phyloP scores from a whole-genome alignment of 2,888 invertebrate genomes.

The Hirudinaria manillensis region DNA sequence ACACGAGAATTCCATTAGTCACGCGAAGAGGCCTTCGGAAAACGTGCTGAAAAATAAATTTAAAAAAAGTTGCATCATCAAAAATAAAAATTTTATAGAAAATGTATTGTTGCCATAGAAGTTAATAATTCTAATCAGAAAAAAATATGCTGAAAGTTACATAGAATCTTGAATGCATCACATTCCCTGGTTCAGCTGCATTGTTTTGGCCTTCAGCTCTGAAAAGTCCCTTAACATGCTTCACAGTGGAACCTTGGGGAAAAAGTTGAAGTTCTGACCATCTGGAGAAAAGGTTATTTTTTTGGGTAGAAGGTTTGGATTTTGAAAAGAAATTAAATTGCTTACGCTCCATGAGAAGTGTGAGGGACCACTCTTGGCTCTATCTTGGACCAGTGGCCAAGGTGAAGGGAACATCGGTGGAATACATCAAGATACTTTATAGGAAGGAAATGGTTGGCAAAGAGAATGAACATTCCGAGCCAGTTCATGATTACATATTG shows the following conservation, averaged over 20 bases:
- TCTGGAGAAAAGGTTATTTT: constrained; percentile 42
- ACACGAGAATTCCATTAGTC: constrained; percentile 67
- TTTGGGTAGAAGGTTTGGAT: not conserved
- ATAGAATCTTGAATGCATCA: constrained; percentile 75
- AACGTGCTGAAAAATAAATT: constrained; percentile 63
- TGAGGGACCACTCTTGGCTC: constrained; percentile 49
- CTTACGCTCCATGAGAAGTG: constrained; percentile 35
- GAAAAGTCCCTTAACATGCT: constrained; percentile 68
- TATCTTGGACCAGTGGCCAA: constrained; percentile 71
- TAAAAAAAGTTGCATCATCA: constrained; percentile 15
- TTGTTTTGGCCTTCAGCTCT: constrained; percentile 72
- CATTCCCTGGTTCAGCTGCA: constrained; percentile 79
- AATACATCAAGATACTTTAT: constrained; percentile 76
- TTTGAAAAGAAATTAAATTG: not conserved
- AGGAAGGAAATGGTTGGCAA: constrained; percentile 66
- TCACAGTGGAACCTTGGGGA: constrained; percentile 70
- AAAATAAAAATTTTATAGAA: not conserved
- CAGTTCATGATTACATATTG: constrained; percentile 75
- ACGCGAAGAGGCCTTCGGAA: constrained; percentile 78
- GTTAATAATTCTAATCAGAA: no score
- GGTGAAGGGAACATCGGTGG: constrained; percentile 80
- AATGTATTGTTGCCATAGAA: not conserved
- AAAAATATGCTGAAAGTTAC: constrained; percentile 61
- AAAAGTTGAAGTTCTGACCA: constrained; percentile 66
- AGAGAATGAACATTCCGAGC: constrained; percentile 75